Percentiles rank a stretch among this genome's conserved stretches.
phyloP scores from a whole-genome alignment of 2,797 vertebrate species.

The Molossus alvarezi region DNA sequence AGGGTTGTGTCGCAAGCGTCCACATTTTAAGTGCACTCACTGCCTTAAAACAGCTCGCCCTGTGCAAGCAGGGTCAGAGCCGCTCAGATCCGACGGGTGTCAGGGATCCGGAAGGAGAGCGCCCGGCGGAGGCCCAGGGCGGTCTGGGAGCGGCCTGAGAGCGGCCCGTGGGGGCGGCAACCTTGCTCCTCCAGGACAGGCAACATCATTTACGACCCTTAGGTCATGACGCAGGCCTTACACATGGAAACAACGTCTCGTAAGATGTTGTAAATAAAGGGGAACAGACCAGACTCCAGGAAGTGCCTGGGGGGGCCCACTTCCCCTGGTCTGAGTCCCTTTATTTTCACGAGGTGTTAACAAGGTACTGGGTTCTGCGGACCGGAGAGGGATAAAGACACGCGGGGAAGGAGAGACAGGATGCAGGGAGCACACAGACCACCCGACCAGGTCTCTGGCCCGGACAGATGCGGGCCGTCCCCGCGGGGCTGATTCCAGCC shows the following conservation, averaged over 20 bases:
- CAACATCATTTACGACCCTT: constrained; percentile 72
- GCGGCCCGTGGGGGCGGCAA: constrained; percentile 50
- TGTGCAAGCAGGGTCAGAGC: background rate
- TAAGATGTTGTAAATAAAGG: constrained; percentile 80
- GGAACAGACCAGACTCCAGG: constrained; percentile 79
- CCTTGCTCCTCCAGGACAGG: constrained; percentile 77
- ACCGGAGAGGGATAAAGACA: background rate
- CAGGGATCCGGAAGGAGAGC: background rate
- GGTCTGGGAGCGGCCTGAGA: background rate
- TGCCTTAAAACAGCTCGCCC: background rate
- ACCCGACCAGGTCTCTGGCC: background rate
- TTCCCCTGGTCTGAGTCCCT: constrained; percentile 29
- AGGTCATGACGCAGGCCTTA: constrained; percentile 71
- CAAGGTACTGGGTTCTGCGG: background rate
- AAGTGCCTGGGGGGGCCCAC: background rate
- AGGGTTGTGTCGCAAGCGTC: rapidly evolving
- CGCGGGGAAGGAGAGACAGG: background rate
- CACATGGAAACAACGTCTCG: background rate
- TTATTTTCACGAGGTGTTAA: constrained; percentile 31
- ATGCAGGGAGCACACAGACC: no score
- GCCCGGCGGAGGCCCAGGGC: background rate
- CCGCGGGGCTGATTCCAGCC: rapidly evolving
- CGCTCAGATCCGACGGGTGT: rapidly evolving
- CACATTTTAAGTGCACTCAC: background rate
- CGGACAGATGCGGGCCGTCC: background rate